Evolutionary conservation across 2,797 vertebrate genomes (phyloP).

Genomic region (Malurus splendens): DNA sequence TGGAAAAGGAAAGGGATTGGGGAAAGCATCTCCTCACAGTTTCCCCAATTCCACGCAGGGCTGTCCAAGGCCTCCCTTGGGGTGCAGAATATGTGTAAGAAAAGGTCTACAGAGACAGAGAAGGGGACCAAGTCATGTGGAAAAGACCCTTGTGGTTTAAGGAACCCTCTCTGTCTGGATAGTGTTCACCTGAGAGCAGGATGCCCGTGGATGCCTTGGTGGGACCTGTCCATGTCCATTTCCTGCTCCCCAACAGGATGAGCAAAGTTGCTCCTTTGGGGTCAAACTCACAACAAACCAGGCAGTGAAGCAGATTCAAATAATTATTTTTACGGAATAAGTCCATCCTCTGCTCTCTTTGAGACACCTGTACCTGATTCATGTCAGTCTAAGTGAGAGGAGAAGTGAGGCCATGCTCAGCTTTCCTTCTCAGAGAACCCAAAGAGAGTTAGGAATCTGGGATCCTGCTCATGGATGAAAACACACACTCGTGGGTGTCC

Average conservation of each 20-base stretch:
- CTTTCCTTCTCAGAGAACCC: background rate
- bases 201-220: background rate
- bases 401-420: background rate
- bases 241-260: background rate
- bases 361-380: background rate
- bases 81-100: background rate
- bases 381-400: background rate
- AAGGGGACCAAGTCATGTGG: background rate
- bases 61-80: background rate
- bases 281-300: background rate
- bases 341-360: background rate
- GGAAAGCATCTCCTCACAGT: background rate
- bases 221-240: background rate
- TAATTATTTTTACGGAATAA: background rate
- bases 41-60: background rate
- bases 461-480: background rate
- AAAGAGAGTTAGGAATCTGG: background rate
- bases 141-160: background rate
- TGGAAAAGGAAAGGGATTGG: background rate
- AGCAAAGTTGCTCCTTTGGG: background rate
- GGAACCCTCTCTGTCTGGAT: background rate
- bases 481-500: background rate
- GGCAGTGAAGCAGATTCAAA: background rate
- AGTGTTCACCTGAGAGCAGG: background rate
- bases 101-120: background rate